A percentile compares a stretch with the other conserved stretches of the same genome.
These are phyloP conservation scores for Embidobia sp. DNA, from an alignment of 2,888 invertebrate genomes.

Conservation along the genomic window DNA sequence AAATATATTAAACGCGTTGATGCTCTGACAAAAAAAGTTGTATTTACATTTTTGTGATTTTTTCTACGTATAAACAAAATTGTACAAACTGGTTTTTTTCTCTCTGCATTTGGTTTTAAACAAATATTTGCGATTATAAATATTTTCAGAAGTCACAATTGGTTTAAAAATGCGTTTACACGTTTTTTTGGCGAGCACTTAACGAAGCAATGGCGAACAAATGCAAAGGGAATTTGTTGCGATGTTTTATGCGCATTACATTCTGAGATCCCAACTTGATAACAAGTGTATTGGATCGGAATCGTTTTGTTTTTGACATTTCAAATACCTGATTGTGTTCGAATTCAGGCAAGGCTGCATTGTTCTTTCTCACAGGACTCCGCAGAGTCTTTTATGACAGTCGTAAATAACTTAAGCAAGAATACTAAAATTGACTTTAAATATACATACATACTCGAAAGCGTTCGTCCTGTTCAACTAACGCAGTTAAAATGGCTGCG, in stretches of 20 bases:
- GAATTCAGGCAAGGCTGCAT: slow-evolving; percentile 47
- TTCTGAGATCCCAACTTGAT: slow-evolving; percentile 20
- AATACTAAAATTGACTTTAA: slow-evolving; percentile 64
- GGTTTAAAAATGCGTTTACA: no score
- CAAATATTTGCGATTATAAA: no score
- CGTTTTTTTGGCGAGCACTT: no score
- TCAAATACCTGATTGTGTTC: slow-evolving; percentile 40
- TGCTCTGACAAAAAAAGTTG: no score
- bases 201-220: slow-evolving; percentile 24
- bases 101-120: no score
- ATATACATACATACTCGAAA: slow-evolving; percentile 51
- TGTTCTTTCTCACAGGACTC: slow-evolving; percentile 32
- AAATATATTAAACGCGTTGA: no score
- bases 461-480: slow-evolving; percentile 48
- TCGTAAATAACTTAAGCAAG: slow-evolving; percentile 64
- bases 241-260: slow-evolving; percentile 13
- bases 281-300: slow-evolving; percentile 32
- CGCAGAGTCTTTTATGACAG: slow-evolving; percentile 44
- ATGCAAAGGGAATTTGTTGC: slow-evolving; percentile 17
- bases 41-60: no score
- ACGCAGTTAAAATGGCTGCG: slow-evolving; percentile 59
- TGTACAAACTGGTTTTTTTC: no score
- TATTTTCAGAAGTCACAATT: no score
- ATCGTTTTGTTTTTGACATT: slow-evolving; percentile 55
- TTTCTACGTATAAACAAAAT: no score